Base-by-base conservation (phyloP, 2,113 vertebrate genomes). In the Aspiorhynchus laticeps region DNA sequence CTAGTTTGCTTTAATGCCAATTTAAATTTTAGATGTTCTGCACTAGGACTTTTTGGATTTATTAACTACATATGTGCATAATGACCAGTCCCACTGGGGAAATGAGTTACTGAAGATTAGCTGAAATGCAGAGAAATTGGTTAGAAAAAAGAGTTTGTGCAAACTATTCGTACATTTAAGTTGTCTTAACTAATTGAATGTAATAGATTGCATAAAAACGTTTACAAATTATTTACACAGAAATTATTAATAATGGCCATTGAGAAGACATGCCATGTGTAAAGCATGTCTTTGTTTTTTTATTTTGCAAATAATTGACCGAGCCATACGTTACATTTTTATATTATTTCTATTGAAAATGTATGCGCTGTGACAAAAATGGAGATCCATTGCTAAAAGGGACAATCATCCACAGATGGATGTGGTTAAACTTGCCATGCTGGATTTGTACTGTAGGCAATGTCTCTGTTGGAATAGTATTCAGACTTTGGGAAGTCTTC, bases 261-360 rank as follows among this genome's bases (percentile, higher is more conserved):
- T 38, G 48, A 41, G 53, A 31, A 80, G 24, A 61, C 19, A 33
- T 63, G 8, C 15, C 26, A 38, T 4, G 24, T 33, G 31, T 61
- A 69, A 28, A 51, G 43, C 56, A 83, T 81, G 21, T 26, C 3
- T 80, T 15, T n/a, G 38, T 56, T 17, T 85, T 81, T 74, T 83
- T 80, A 28, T 86, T 65, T 78, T 87, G 67, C 43, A 84, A 48
- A 80, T 74, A 73, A n/a, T 65, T 53, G 69, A 6, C 38, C 28
- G 56, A 91, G 86, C 88, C 71, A 90, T 91, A 87, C 28, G 61
- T 88, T 90, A 28, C 73, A 75, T 89, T 90, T 59, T 5, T 83
- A 53, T 88, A 87, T 36, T 83, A 85, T 86, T 84, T 88, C 80
- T 83, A 79, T 84, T 53, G 80, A 89, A 83, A 33, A 48, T 84